Evolutionary conservation across 2,888 invertebrate genomes (phyloP), one percentile per base, ranked within the genome.

Genomic region (Melipona bicolor): DNA sequence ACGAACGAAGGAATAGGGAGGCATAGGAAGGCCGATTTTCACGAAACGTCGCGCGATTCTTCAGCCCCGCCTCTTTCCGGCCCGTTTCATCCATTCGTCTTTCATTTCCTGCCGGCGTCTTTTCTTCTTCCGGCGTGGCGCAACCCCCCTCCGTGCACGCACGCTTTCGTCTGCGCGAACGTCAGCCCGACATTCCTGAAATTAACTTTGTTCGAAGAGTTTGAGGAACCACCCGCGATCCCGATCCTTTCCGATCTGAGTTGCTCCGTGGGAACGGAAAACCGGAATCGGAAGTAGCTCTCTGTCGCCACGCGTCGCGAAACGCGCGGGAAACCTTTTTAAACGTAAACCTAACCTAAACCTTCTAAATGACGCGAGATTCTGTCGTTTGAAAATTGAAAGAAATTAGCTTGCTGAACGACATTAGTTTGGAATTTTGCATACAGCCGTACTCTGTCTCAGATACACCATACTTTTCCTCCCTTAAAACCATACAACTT

Each of bases 161-260:
- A 89, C 88, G 84, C 43, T 88, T 89, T 90, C 88, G 90, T 88
- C 88, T 86, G 87, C 84, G 82, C 84, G 62, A 87, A 77, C 83
- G 77, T 82, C 86, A 85, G 80, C 50, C 79, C 82, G 87, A 84
- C 85, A 75, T 85, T 88, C 77, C 62, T 64, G 82, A 85, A 91
- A 91, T 91, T 90, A 91, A 91, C 90, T 90, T 88, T 88, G 87
- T 87, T 85, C 84, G 77, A 75, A 87, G 89, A 81, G 77, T 86
- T 83, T 52, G 65, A 50, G 54, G 54, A 50, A 27, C 43, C 71
- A 43, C 11, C 36, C 32, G 9, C 36, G 65, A 65, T 65, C 71
- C 17, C 54, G 68, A 36, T 56, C 19, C 32, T 11, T 32, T 19
- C n/a, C 19, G 21, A 19, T 19, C n/a, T 13, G 21, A 19, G 27